Percentiles rank a stretch among this genome's conserved stretches.
Evolutionary conservation across 1,140 invertebrate genomes (phyloP).

Genomic region (Drosophila prosaltans): DNA sequence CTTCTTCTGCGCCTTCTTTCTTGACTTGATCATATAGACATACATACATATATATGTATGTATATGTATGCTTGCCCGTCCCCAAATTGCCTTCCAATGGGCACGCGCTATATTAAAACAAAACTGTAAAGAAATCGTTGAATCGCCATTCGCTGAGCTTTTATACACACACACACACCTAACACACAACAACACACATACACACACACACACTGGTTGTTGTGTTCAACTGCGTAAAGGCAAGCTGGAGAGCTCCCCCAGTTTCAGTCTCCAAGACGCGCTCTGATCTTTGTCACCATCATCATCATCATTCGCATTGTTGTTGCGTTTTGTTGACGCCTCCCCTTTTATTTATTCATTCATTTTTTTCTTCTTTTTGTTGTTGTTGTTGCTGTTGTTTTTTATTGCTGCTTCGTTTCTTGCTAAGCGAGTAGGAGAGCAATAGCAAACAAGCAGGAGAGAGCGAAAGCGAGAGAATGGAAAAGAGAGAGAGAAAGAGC

Average conservation of each 20-base stretch:
- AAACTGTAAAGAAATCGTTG: slow-evolving; percentile 34
- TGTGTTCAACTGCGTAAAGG: slow-evolving; percentile 26
- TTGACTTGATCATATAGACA: not conserved
- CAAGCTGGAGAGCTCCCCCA: slow-evolving; percentile 18
- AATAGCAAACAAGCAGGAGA: not conserved
- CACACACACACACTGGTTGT: slow-evolving; percentile 18
- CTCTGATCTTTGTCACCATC: slow-evolving; percentile 66
- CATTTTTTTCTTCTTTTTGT: slow-evolving; percentile 28
- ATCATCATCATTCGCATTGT: slow-evolving; percentile 27
- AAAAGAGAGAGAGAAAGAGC: not conserved
- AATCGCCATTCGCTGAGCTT: slow-evolving; percentile 65
- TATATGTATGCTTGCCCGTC: slow-evolving; percentile 19
- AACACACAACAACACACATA: slow-evolving; percentile 12
- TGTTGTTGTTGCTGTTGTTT: not conserved
- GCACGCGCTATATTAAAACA: slow-evolving; percentile 53
- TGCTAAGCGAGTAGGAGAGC: too few relatives aligned
- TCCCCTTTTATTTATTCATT: slow-evolving; percentile 75
- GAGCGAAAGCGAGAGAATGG: not conserved
- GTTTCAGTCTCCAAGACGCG: slow-evolving; percentile 67
- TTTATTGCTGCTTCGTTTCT: slow-evolving; percentile 12
- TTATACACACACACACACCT: not conserved
- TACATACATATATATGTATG: too few relatives aligned
- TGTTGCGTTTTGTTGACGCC: slow-evolving; percentile 65
- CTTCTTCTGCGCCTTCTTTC: not conserved
- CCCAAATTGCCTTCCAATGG: slow-evolving; percentile 45